Base-by-base conservation (phyloP, 2,888 invertebrate genomes). In the Lacanobia wlatinum region DNA sequence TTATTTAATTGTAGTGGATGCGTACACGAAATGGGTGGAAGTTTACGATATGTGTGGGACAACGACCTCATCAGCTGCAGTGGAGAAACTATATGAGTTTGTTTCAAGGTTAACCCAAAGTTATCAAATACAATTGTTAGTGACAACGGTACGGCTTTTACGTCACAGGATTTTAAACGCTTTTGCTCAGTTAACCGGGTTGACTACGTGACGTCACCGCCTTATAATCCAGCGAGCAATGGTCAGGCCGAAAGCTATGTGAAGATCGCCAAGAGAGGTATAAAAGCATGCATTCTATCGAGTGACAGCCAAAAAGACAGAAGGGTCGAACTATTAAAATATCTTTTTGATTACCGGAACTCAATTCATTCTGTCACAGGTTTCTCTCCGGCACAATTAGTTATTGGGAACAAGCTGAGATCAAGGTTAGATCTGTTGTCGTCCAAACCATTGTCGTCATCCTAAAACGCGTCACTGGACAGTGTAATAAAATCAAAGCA, bases 261-360 rank as follows among this genome's bases (percentile, higher is more conserved):
- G 1, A 48, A 48, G 2, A 48, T 48, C 1, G 48, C 18, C 5
- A 48, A 48, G 18, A 3, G 18, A n/a, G n/a, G 48, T 48, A 48
- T 48, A 6, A 48, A 48, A 18, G 18, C 48, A 18, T 18, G 48
- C 18, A 18, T 18, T 6, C 6, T 48, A 18, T 16, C 18, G 18
- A 18, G 0, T 0, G 6, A 7, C 18, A 48, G 9, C 7, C 16
- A 18, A 7, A 48, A 1, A 1, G 18, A 4, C 7, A 18, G 0
- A 1, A 48, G 18, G 4, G 7, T 48, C 7, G 18, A 48, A 6
- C 7, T 48, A 7, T 48, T 48, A 1, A 48, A 48, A 48, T 48
- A 48, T 48, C 48, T 48, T 0, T 48, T 48, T 18, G 48, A 48
- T 7, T 48, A 48, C 7, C 16, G 48, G 2, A 48, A 48, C 6